Percentiles rank a stretch among this genome's conserved stretches.
phyloP scores from a whole-genome alignment of 2,113 vertebrate species.

The Thamnaconus septentrionalis region DNA sequence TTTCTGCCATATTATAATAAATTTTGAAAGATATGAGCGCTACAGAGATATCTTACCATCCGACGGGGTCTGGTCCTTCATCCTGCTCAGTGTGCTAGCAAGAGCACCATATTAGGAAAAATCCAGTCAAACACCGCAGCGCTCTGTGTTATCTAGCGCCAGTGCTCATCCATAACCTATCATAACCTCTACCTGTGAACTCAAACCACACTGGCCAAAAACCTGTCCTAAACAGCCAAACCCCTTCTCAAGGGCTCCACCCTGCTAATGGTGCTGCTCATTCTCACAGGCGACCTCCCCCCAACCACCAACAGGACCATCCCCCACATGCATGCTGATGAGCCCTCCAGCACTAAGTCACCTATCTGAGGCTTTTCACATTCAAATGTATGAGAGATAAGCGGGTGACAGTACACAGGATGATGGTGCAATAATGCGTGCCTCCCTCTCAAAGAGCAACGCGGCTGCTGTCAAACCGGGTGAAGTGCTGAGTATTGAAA shows the following conservation, averaged over 20 bases:
- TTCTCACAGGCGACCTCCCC: conserved; percentile 27
- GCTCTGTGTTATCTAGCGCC: conserved; percentile 22
- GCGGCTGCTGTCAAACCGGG: neutral
- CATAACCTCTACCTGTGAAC: conserved; percentile 20
- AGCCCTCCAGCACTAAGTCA: conserved; percentile 62
- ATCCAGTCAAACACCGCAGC: conserved; percentile 38
- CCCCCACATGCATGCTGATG: conserved; percentile 72
- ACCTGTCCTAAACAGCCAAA: conserved; percentile 25
- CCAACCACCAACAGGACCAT: conserved; percentile 11
- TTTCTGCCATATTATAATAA: no score
- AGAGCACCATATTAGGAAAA: conserved; percentile 39
- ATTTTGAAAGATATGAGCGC: no score
- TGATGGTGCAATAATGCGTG: neutral
- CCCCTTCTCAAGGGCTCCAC: conserved; percentile 54
- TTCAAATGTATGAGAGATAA: conserved; percentile 62
- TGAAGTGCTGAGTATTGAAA: neutral
- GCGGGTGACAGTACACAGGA: conserved; percentile 21
- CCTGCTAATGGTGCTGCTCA: conserved; percentile 52
- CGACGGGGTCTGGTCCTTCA: conserved; percentile 74
- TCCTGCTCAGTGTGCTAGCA: conserved; percentile 57
- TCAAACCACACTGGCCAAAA: conserved; percentile 14
- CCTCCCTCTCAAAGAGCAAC: neutral
- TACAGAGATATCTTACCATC: conserved; percentile 64
- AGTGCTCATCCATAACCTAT: conserved; percentile 8
- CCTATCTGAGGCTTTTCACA: conserved; percentile 79